Evolutionary conservation across 1,140 invertebrate species (phyloP).

Genomic region (Lycorma delicatula): DNA sequence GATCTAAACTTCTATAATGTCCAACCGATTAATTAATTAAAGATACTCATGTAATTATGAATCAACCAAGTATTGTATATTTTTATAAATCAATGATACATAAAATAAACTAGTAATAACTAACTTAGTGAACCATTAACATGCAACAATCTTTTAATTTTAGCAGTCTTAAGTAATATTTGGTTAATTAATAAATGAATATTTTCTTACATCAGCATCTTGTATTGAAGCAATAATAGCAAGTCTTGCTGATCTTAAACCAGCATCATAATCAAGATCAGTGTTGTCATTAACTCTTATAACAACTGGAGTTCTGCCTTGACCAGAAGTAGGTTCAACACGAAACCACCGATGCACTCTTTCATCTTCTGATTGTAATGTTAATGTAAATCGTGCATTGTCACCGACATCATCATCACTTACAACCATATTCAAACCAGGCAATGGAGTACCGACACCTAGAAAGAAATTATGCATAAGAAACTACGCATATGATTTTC

Average conservation of each 20-base stretch:
- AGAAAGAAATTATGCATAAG: no score
- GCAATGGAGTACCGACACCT: slow-evolving; percentile 39
- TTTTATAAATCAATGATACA: no score
- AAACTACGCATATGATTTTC: no score
- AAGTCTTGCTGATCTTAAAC: slow-evolving; percentile 50
- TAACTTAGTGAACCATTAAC: no score
- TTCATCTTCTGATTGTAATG: slow-evolving; percentile 37
- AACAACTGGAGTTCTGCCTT: slow-evolving; percentile 63
- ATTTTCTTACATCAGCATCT: slow-evolving; percentile 40
- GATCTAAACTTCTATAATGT: no score
- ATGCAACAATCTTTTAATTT: no score
- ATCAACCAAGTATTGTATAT: no score
- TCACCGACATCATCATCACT: slow-evolving; percentile 65
- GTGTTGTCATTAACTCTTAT: slow-evolving; percentile 55
- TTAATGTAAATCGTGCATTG: slow-evolving; percentile 62
- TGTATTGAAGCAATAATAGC: slow-evolving; percentile 59
- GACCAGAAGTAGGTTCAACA: slow-evolving; percentile 54
- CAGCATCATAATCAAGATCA: slow-evolving; percentile 62
- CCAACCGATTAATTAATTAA: no score
- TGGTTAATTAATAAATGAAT: no score
- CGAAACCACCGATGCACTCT: slow-evolving; percentile 54
- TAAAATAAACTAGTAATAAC: no score
- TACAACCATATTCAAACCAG: slow-evolving; percentile 63
- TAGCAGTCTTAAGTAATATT: no score
- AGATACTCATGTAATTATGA: no score